A percentile compares a stretch with the other conserved stretches of the same genome.
These are phyloP conservation scores for Dromius quadrimaculatus DNA, from an alignment of 2,888 invertebrate species.

Conservation along the genomic window DNA sequence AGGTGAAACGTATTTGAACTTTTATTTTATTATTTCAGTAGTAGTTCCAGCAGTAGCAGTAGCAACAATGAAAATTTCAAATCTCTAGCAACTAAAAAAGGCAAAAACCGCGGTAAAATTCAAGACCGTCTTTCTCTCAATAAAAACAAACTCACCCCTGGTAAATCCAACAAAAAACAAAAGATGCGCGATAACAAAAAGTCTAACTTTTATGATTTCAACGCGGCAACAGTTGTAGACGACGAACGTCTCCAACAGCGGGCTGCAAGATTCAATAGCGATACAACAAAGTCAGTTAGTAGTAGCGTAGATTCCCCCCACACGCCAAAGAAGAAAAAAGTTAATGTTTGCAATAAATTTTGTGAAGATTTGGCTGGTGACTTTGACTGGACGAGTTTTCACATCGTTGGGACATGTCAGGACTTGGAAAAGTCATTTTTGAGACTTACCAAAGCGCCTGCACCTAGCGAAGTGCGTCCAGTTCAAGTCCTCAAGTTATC, in stretches of 20 bases:
- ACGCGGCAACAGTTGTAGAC: slow-evolving; percentile 75
- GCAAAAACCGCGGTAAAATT: slow-evolving; percentile 67
- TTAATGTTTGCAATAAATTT: slow-evolving; percentile 58
- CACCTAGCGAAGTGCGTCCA: slow-evolving; percentile 92
- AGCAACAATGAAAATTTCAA: slow-evolving; percentile 71
- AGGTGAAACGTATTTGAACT: slow-evolving; percentile 38
- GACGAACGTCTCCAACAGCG: slow-evolving; percentile 86
- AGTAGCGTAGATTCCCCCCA: slow-evolving; percentile 44
- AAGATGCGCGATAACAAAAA: slow-evolving; percentile 71
- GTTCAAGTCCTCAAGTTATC: slow-evolving; percentile 86
- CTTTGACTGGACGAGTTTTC: slow-evolving; percentile 87
- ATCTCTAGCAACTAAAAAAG: slow-evolving; percentile 58
- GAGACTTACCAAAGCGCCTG: slow-evolving; percentile 95
- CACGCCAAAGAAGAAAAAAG: slow-evolving; percentile 27
- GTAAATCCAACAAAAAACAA: slow-evolving; percentile 68
- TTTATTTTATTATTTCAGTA: slow-evolving; percentile 62
- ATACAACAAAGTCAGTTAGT: slow-evolving; percentile 50
- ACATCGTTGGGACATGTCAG: slow-evolving; percentile 93
- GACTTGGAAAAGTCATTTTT: slow-evolving; percentile 97
- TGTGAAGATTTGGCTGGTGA: slow-evolving; percentile 76
- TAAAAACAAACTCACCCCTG: slow-evolving; percentile 60
- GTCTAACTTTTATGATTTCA: slow-evolving; percentile 76
- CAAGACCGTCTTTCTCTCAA: slow-evolving; percentile 70
- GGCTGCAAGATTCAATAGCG: slow-evolving; percentile 85
- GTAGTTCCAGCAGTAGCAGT: slow-evolving; percentile 66